Evolutionary conservation across 2,888 invertebrate genomes (phyloP).

Genomic region (Trissoscelio sp.): DNA sequence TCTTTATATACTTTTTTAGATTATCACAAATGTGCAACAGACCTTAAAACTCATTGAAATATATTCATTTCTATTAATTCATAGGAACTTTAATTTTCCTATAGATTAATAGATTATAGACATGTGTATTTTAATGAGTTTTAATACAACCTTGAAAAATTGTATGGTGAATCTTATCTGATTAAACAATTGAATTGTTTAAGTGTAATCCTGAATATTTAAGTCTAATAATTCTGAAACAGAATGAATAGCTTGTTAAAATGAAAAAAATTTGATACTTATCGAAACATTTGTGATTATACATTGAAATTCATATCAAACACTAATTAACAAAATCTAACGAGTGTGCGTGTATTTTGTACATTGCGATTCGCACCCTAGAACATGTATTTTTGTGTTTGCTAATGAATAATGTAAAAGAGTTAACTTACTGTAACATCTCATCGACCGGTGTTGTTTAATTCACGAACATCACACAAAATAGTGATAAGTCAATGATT

Average conservation of each 20-base stretch:
- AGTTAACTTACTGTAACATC: conserved; percentile 15
- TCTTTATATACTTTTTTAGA: conserved; percentile 20
- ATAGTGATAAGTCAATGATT: conserved; percentile 51
- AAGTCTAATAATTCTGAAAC: not conserved
- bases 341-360: conserved; percentile 20
- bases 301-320: conserved; percentile 27
- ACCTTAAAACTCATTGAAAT: conserved; percentile 22
- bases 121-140: not conserved
- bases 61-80: not conserved
- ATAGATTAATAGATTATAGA: not conserved
- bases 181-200: not conserved
- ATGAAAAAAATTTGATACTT: conserved; percentile 1
- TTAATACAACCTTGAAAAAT: not conserved
- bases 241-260: not conserved
- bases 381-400: conserved; percentile 49
- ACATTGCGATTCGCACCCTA: conserved; percentile 23
- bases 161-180: not conserved
- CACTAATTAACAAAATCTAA: not conserved
- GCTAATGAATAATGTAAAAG: conserved; percentile 23
- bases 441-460: conserved; percentile 14
- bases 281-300: conserved; percentile 20
- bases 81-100: not conserved
- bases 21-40: not conserved
- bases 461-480: conserved; percentile 31
- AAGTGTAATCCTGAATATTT: not conserved